Base-by-base conservation (phyloP, 2,888 invertebrate genomes). In the Caenorhabditis japonica region DNA sequence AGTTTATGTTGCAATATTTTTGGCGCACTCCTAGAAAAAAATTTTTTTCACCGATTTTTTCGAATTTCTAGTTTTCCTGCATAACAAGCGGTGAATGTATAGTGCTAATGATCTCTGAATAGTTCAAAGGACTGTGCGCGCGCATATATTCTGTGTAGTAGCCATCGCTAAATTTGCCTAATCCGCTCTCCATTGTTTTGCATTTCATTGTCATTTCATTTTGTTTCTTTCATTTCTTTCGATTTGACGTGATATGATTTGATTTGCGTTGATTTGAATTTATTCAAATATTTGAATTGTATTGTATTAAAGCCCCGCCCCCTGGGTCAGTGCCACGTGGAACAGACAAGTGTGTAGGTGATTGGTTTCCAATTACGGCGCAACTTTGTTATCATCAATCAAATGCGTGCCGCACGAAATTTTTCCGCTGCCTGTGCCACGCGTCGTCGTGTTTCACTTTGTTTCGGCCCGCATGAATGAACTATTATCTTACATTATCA, bases 91-190 rank as follows among this genome's bases (percentile, higher is more conserved):
- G 30, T 30, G 30, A 30, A 30, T 10, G 10, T 30, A 10, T 30
- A 10, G 30, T 10, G 30, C 10, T 30, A 7, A 19, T 44, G 62
- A 62, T 62, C 62, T 62, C 12, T 55, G 62, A 55, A 62, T 62
- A 62, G 62, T 62, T 62, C 62, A 62, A 55, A 62, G 62, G 46
- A 55, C 62, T 55, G 53, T n/a, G n/a, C n/a, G n/a, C n/a, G n/a
- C n/a, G n/a, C n/a, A n/a, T 39, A 62, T 62, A 62, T 55, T 62
- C 62, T n/a, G n/a, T n/a, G n/a, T 30, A 51, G 52, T 62, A 62
- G 62, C 47, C 53, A n/a, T n/a, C n/a, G 27, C 15, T 27, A 39
- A 47, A 56, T 64, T 64, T 64, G 49, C 64, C 41, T 64, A 64
- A 64, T 64, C 64, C 55, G 46, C 39, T n/a, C 25, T 47, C 55